These are phyloP conservation scores for Peromyscus eremicus DNA, from an alignment of 2,797 vertebrate species.

Conservation along the genomic window DNA sequence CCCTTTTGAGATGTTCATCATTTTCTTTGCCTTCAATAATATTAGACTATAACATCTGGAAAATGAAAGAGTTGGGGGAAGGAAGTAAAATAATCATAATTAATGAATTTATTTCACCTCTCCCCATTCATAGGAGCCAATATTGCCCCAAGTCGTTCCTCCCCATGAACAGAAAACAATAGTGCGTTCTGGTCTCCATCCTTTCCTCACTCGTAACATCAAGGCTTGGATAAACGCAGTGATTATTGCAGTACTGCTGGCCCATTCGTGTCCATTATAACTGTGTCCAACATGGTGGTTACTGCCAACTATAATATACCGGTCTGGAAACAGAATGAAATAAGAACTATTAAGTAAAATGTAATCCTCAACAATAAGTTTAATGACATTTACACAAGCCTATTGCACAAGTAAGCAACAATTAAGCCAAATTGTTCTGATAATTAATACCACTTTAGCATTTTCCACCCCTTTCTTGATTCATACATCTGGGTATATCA, in stretches of 20 bases:
- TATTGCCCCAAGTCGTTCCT: constrained; percentile 92
- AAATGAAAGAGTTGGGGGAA: not conserved
- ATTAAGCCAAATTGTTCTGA: constrained; percentile 74
- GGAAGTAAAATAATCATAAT: not conserved
- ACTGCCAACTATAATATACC: constrained; percentile 93
- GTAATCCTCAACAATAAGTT: constrained; percentile 59
- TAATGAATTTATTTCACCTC: constrained; percentile 90
- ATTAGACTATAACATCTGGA: not conserved
- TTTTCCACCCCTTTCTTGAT: constrained; percentile 61
- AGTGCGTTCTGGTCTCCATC: constrained; percentile 94
- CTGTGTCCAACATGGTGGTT: constrained; percentile 88
- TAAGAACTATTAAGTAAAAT: constrained; percentile 59
- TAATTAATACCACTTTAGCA: constrained; percentile 73
- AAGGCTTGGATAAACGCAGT: constrained; percentile 93
- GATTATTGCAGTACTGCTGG: constrained; percentile 92
- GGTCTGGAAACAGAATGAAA: constrained; percentile 89
- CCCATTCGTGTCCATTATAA: constrained; percentile 88
- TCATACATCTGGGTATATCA: constrained; percentile 72
- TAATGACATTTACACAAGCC: constrained; percentile 74
- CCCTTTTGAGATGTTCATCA: not conserved
- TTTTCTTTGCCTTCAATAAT: not conserved
- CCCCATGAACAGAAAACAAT: constrained; percentile 96
- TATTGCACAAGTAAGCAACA: constrained; percentile 46
- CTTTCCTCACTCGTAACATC: constrained; percentile 89
- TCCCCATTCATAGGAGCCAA: constrained; percentile 97